Conservation (phyloP, 1,140 invertebrate genomes). For the Cheumatopsyche charites region DNA sequence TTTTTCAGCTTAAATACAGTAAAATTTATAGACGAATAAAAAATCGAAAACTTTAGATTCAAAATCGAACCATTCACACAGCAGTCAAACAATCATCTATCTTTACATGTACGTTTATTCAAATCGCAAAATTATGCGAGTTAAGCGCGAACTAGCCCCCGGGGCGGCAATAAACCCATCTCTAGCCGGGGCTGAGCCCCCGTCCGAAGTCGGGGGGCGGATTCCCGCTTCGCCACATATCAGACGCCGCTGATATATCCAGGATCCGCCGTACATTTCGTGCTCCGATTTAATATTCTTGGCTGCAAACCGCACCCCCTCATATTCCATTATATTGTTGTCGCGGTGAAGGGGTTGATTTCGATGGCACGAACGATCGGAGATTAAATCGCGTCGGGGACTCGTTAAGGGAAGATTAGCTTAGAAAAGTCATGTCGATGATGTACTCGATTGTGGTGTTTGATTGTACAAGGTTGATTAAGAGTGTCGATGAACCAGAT, state of each 20-base stretch:
- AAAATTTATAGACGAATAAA: too few relatives aligned
- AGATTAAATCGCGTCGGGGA: slow-evolving; percentile 25
- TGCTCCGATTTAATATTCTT: slow-evolving; percentile 26
- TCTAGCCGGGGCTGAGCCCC: slow-evolving; percentile 20
- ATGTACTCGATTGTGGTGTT: too few relatives aligned
- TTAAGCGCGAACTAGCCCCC: slow-evolving; percentile 33
- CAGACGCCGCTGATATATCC: not conserved
- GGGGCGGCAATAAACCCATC: slow-evolving; percentile 43
- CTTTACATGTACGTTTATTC: slow-evolving; percentile 41
- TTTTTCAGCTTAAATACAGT: too few relatives aligned
- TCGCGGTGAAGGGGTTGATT: slow-evolving; percentile 26
- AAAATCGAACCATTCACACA: too few relatives aligned
- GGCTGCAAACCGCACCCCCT: not conserved
- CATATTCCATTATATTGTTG: not conserved
- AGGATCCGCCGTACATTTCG: slow-evolving; percentile 7
- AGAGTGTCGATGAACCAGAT: too few relatives aligned
- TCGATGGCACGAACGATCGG: not conserved
- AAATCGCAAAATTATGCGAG: slow-evolving; percentile 47
- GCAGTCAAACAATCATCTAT: too few relatives aligned
- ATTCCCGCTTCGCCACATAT: slow-evolving; percentile 25
- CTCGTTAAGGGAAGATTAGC: slow-evolving; percentile 5
- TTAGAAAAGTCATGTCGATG: too few relatives aligned
- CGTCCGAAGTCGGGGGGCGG: not conserved
- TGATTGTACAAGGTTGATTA: too few relatives aligned
- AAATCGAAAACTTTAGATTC: too few relatives aligned